Conservation (phyloP, 1,140 invertebrate species). For the Eueides isabella region DNA sequence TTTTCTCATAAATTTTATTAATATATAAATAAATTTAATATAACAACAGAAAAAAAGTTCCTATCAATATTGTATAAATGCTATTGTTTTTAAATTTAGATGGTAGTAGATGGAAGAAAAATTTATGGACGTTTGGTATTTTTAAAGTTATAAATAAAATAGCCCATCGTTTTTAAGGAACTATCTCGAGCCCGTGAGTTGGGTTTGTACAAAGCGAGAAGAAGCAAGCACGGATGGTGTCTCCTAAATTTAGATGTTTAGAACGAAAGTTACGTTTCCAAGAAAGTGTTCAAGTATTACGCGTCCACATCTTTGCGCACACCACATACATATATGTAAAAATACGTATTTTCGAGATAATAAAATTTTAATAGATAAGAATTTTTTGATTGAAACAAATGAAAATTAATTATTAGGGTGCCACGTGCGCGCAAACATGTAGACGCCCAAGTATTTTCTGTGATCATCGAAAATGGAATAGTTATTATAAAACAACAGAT, state of each 20-base stretch:
- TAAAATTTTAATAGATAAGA: slow-evolving; percentile 62
- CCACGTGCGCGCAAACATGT: slow-evolving; percentile 43
- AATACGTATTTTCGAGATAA: slow-evolving; percentile 69
- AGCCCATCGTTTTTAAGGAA: slow-evolving; percentile 68
- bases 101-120: slow-evolving; percentile 80
- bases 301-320: slow-evolving; percentile 47
- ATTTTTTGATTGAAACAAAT: slow-evolving; percentile 57
- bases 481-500: slow-evolving; percentile 56
- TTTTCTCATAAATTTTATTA: slow-evolving; percentile 80
- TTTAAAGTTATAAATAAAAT: slow-evolving; percentile 77
- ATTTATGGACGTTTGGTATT: slow-evolving; percentile 80
- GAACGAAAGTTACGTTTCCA: slow-evolving; percentile 77
- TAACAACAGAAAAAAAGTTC: slow-evolving; percentile 81
- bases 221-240: slow-evolving; percentile 77
- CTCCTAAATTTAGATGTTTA: slow-evolving; percentile 78
- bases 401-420: slow-evolving; percentile 43
- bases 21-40: slow-evolving; percentile 81
- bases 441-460: slow-evolving; percentile 58
- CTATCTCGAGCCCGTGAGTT: slow-evolving; percentile 53
- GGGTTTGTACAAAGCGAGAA: slow-evolving; percentile 73
- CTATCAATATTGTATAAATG: slow-evolving; percentile 81
- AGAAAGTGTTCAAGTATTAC: slow-evolving; percentile 72
- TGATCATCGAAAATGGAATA: slow-evolving; percentile 75
- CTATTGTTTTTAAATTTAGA: slow-evolving; percentile 81
- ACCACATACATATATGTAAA: slow-evolving; percentile 56